A percentile compares a stretch with the other conserved stretches of the same genome.
Evolutionary conservation across 2,113 vertebrate species (phyloP).

Genomic region (Corythornis cristatus): DNA sequence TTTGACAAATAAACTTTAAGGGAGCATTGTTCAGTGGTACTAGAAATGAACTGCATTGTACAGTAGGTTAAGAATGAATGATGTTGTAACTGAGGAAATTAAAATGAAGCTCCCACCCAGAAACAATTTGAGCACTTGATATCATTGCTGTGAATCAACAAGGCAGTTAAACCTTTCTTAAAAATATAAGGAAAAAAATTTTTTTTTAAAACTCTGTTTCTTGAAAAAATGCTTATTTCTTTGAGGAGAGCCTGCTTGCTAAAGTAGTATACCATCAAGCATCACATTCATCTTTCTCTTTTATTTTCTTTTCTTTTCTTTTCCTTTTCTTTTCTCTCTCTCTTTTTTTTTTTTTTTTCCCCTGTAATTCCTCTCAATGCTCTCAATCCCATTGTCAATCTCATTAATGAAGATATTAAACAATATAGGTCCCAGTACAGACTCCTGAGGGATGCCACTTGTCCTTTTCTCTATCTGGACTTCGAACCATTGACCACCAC

Average conservation of each 20-base stretch:
- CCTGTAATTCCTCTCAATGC: no score
- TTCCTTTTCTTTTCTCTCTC: not conserved
- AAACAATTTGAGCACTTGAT: not conserved
- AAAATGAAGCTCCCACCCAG: constrained; percentile 25
- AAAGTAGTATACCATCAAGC: constrained; percentile 26
- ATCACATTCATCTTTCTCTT: not conserved
- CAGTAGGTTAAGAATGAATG: constrained; percentile 14
- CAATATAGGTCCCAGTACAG: no score
- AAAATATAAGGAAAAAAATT: constrained; percentile 27
- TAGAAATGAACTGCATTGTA: constrained; percentile 13
- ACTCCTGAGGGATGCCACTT: no score
- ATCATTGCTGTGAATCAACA: not conserved
- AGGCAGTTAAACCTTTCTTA: constrained; percentile 10
- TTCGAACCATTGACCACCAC: no score
- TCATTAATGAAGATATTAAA: no score
- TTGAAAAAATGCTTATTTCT: constrained; percentile 40
- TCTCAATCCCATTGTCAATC: no score
- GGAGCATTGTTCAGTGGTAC: not conserved
- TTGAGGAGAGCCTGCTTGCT: not conserved
- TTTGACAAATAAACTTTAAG: constrained; percentile 32
- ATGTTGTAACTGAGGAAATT: not conserved
- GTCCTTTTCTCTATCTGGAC: no score
- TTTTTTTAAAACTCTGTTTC: constrained; percentile 43
- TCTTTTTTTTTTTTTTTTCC: no score
- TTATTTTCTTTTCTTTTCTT: not conserved